Evolutionary conservation across 2,113 vertebrate genomes (phyloP), one percentile per base, ranked within the genome.

Genomic region (Gobius niger): DNA sequence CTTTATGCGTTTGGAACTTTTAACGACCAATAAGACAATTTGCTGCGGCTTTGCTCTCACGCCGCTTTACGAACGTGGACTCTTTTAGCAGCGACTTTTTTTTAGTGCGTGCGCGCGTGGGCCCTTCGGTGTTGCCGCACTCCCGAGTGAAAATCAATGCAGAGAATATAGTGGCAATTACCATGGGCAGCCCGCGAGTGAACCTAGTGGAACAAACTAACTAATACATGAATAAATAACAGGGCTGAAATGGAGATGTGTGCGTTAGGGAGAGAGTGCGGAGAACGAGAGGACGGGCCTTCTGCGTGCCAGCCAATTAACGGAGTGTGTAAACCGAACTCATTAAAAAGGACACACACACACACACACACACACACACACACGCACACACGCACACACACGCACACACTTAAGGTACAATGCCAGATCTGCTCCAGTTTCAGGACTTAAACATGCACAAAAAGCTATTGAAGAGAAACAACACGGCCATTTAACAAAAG

Each of bases 141-240:
- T 74, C 34, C 24, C 53, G 77, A 81, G 51, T 77, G 75, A 53
- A 89, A 91, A 93, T 91, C 90, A 92, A 90, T 91, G 88, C 84
- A 84, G 87, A 81, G 83, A 92, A 91, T 90, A 91, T 87, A 86
- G 88, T 88, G 83, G 86, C 89, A 90, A 91, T 93, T 92, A 92
- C 88, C 66, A 88, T 63, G 82, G 52, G 83, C 80, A 84, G 84
- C 79, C 80, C 79, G 88, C 79, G 85, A 90, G 86, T 84, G 86
- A 90, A 87, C 77, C 84, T 86, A 77, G 81, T 89, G 83, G 85
- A 90, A 89, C 82, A 88, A 90, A 89, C 85, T 85, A 89, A 90
- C 87, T 88, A 88, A 91, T 85, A 81, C 87, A 90, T 90, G 86
- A 89, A 91, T 91, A 90, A 91, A 89, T 90, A 87, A 90, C 81